Evolutionary conservation across 1,140 invertebrate genomes (phyloP).

Genomic region (Eueides isabella): DNA sequence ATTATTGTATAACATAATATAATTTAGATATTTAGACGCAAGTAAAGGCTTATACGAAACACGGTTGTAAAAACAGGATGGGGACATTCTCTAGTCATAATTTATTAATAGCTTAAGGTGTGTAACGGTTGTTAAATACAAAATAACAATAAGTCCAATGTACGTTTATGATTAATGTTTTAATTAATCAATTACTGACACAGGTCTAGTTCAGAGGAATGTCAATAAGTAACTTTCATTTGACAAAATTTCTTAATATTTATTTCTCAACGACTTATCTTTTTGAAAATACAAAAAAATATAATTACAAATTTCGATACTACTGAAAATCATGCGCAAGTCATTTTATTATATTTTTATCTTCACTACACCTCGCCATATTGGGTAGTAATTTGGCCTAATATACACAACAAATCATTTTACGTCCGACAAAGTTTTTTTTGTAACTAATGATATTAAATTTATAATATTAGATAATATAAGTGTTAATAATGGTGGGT

Average conservation of each 20-base stretch:
- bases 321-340: too few species aligned
- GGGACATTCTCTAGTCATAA: background rate
- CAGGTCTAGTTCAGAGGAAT: background rate
- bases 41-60: conserved; percentile 19
- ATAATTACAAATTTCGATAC: too few species aligned
- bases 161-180: background rate
- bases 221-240: too few species aligned
- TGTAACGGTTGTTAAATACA: conserved; percentile 21
- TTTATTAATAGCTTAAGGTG: conserved; percentile 5
- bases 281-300: too few species aligned
- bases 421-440: background rate
- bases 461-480: background rate
- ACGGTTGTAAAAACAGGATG: conserved; percentile 12
- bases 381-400: too few species aligned
- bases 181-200: background rate
- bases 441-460: background rate
- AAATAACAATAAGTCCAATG: background rate
- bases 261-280: too few species aligned
- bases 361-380: too few species aligned
- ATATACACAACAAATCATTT: too few species aligned
- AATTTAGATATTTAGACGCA: conserved; percentile 10
- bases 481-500: background rate
- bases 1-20: conserved; percentile 18
- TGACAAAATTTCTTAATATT: too few species aligned
- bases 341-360: too few species aligned